Percentiles rank a stretch among this genome's conserved stretches.
These are phyloP conservation scores for Drosophila erecta DNA, from an alignment of 1,140 invertebrate species.

Conservation along the genomic window DNA sequence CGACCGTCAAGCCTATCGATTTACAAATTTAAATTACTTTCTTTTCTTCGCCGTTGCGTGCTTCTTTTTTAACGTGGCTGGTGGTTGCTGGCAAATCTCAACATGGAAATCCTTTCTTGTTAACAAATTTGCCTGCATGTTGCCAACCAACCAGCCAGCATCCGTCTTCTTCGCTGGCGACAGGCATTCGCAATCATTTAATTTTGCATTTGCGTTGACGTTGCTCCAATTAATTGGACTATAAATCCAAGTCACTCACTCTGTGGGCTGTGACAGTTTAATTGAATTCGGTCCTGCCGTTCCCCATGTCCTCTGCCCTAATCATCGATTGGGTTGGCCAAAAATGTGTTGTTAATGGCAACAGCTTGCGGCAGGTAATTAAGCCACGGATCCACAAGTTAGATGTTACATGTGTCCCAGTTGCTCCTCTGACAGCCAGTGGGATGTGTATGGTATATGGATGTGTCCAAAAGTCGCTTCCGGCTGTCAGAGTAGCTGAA, in stretches of 20 bases:
- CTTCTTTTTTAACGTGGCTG: not conserved
- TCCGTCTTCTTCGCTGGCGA: slow-evolving; percentile 13
- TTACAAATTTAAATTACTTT: slow-evolving; percentile 74
- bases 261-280: slow-evolving; percentile 41
- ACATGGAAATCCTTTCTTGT: slow-evolving; percentile 68
- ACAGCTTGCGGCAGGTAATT: slow-evolving; percentile 48
- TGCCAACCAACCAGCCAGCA: slow-evolving; percentile 16
- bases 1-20: slow-evolving; percentile 54
- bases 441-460: slow-evolving; percentile 18
- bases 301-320: not conserved
- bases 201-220: slow-evolving; percentile 62
- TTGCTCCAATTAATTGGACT: slow-evolving; percentile 60
- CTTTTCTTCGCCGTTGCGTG: slow-evolving; percentile 27
- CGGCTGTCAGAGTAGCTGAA: slow-evolving; percentile 52
- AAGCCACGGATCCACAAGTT: slow-evolving; percentile 18
- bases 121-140: slow-evolving; percentile 47
- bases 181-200: slow-evolving; percentile 64
- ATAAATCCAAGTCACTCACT: slow-evolving; percentile 53
- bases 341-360: slow-evolving; percentile 45
- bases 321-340: slow-evolving; percentile 17
- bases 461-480: slow-evolving; percentile 53
- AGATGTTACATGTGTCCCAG: slow-evolving; percentile 30
- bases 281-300: slow-evolving; percentile 20
- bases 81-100: slow-evolving; percentile 31
- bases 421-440: slow-evolving; percentile 11